phyloP scores from a whole-genome alignment of 2,113 vertebrate species.

The Alligator mississippiensis region DNA sequence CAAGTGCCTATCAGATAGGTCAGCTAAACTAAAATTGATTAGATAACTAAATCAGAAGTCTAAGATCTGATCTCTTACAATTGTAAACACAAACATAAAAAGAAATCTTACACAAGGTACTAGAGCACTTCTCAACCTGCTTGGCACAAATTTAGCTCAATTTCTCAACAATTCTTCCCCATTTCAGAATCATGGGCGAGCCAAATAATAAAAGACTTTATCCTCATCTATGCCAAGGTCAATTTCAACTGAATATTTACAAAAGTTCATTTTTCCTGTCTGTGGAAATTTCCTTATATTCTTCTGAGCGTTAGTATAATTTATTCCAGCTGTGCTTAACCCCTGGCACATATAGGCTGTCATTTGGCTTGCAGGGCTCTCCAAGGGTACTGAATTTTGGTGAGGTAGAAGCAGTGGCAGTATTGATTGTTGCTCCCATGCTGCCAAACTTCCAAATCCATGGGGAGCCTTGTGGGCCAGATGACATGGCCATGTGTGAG shows the following conservation, averaged over 20 bases:
- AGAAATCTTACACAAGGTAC: background rate
- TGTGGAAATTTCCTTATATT: conserved; percentile 6
- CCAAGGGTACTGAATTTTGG: no score
- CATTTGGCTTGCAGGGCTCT: no score
- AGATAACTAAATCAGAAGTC: background rate
- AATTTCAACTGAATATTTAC: background rate
- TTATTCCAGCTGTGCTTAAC: no score
- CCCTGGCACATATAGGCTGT: no score
- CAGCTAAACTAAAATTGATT: background rate
- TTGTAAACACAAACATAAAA: background rate
- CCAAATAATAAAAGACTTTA: background rate
- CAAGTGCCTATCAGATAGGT: background rate
- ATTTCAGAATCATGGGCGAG: background rate
- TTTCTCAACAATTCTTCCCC: background rate
- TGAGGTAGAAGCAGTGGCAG: no score
- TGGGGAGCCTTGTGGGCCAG: no score
- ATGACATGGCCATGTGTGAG: no score
- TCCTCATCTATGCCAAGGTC: background rate
- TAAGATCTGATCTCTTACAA: background rate
- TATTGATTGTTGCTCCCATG: no score
- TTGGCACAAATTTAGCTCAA: background rate
- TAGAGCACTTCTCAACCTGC: background rate
- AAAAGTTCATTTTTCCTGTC: background rate
- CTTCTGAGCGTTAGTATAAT: background rate
- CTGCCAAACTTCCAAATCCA: no score